Percentiles rank a stretch among this genome's conserved stretches.
Evolutionary conservation across 1,140 invertebrate species (phyloP).

Genomic region (Gonatopus flavifemur): DNA sequence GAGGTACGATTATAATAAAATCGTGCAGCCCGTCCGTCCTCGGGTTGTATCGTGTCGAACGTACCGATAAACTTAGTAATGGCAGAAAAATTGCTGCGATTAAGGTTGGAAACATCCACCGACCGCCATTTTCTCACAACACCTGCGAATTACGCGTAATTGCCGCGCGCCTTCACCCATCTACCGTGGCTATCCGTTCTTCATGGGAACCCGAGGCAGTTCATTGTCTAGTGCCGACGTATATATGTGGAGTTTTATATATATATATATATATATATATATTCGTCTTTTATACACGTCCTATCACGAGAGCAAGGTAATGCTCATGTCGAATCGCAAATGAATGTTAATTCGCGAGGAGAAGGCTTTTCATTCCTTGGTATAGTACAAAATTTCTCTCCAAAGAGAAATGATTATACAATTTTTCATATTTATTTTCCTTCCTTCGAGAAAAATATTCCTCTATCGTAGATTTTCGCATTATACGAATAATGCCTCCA

Average conservation of each 20-base stretch:
- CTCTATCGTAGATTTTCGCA: no score
- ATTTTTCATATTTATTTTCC: no score
- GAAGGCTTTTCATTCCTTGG: no score
- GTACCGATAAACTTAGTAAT: slow-evolving; percentile 49
- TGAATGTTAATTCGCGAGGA: slow-evolving; percentile 39
- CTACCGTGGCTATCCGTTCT: slow-evolving; percentile 47
- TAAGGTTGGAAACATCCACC: slow-evolving; percentile 54
- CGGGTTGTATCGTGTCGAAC: slow-evolving; percentile 28
- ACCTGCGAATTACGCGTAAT: slow-evolving; percentile 58
- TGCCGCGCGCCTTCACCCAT: slow-evolving; percentile 45
- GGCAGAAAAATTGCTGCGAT: slow-evolving; percentile 55
- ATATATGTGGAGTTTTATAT: slow-evolving; percentile 2
- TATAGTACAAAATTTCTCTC: no score
- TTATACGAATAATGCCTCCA: no score
- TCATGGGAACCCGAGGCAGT: slow-evolving; percentile 51
- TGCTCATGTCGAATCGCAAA: slow-evolving; percentile 53
- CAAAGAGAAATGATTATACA: no score
- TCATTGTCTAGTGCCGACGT: slow-evolving; percentile 45
- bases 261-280: slow-evolving; percentile 7
- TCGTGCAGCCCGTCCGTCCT: slow-evolving; percentile 28
- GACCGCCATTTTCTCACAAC: slow-evolving; percentile 56
- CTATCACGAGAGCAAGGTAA: slow-evolving; percentile 37
- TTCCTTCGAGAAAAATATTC: no score
- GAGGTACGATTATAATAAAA: slow-evolving; percentile 23
- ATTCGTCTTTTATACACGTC: slow-evolving; percentile 15